Base-by-base conservation (phyloP, 2,888 invertebrate species). In the Homarus gammarus region DNA sequence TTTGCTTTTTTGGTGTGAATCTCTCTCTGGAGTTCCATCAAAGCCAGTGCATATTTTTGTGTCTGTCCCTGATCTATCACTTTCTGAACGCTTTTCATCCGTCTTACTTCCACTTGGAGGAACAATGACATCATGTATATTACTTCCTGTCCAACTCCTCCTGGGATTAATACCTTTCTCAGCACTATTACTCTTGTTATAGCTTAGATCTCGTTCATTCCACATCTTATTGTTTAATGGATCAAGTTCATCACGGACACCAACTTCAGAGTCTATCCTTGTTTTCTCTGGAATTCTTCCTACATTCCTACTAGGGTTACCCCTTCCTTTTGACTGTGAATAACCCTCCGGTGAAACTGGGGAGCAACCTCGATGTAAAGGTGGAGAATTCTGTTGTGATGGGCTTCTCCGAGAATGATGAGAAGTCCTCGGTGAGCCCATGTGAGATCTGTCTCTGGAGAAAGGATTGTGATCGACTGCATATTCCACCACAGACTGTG, bases 291-390 rank as follows among this genome's bases (percentile, higher is more conserved):
- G 61, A 64, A 64, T 64, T 61, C 79, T 79, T n/a, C 40, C 61
- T 61, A 1, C 61, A 38, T 51, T 38, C n/a, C 56, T 78, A 36
- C 56, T 56, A 36, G 22, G 31, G 51, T 6, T 33, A 15, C 5
- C 8, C 6, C 40, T 79, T 18, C 15, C 10, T 33, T 79, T 33
- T 56, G 44, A 38, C 44, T 49, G 5, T 83, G 83, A 36, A 51
- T 83, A 70, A 49, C 49, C 70, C 36, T 83, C 83, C 18, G 72
- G 70, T 72, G 83, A 83, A 22, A 72, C 36, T 33, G 83, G 83
- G 3, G 83, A 72, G 72, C 83, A 36, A 10, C 68, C 51, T 38
- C 51, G 44, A 31, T 81, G 64, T 40, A 51, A 31, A 18, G 31
- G 36, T 8, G 51, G 36, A 5, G 83, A 18, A n/a, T n/a, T 70